Evolutionary conservation across 2,113 vertebrate species (phyloP).

Genomic region (Spermophilus dauricus): DNA sequence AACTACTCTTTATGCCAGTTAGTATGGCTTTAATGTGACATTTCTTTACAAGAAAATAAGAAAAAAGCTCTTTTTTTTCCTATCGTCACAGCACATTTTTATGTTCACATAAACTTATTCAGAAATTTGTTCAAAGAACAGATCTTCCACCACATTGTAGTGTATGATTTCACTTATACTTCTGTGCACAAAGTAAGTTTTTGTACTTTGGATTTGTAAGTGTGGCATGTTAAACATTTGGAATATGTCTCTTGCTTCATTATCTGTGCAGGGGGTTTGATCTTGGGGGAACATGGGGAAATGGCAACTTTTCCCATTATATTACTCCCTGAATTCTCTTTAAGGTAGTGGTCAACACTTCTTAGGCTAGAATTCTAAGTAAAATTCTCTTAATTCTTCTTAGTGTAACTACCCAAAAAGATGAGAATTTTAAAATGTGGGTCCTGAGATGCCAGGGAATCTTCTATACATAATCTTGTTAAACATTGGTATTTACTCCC

Average conservation of each 20-base stretch:
- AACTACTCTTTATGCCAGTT: background rate
- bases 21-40: background rate
- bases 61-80: background rate
- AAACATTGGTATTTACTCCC: background rate
- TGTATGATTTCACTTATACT: background rate
- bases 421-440: background rate
- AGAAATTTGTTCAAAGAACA: constrained; percentile 21
- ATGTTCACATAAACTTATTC: background rate
- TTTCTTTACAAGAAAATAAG: background rate
- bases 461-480: background rate
- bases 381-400: background rate
- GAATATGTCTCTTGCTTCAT: background rate
- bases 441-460: background rate
- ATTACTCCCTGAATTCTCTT: background rate
- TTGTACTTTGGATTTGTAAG: background rate
- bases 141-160: background rate
- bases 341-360: background rate
- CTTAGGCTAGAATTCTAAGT: background rate
- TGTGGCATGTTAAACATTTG: background rate
- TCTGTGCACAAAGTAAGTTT: background rate
- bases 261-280: background rate
- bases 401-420: background rate
- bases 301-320: background rate
- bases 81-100: background rate
- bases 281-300: rapidly evolving